These are phyloP conservation scores for Monochamus alternatus DNA, from an alignment of 2,888 invertebrate genomes.

Conservation along the genomic window DNA sequence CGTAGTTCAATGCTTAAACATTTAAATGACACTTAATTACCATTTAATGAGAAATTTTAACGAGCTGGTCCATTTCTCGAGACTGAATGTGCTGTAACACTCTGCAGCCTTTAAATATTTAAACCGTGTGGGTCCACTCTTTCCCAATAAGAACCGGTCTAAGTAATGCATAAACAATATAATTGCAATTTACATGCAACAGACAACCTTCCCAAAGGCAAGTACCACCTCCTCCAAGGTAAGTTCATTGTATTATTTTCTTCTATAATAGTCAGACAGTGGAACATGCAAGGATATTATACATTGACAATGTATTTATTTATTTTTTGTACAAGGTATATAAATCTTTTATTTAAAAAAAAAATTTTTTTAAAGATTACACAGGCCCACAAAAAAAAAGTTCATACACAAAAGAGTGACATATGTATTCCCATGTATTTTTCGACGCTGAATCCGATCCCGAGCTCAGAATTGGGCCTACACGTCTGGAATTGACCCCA, in stretches of 20 bases:
- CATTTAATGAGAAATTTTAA: too few species aligned
- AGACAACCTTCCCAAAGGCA: constrained; percentile 54
- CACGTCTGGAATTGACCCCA: too few species aligned
- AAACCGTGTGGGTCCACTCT: constrained; percentile 2
- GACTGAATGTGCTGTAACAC: neutral
- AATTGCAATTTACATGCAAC: constrained; percentile 39
- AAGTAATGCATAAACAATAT: constrained; percentile 24
- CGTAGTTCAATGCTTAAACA: too few species aligned
- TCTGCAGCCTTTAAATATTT: constrained; percentile 7
- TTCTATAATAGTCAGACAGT: constrained; percentile 1
- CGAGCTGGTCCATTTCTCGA: neutral
- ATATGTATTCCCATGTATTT: too few species aligned
- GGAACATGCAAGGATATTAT: neutral
- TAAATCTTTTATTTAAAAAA: too few species aligned
- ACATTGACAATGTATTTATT: neutral
- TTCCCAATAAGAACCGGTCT: neutral
- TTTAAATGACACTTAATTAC: too few species aligned
- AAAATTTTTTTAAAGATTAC: too few species aligned
- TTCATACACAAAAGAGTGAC: too few species aligned
- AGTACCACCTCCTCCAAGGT: constrained; percentile 56
- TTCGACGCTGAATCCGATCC: too few species aligned
- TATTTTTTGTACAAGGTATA: too few species aligned
- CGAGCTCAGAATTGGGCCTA: too few species aligned
- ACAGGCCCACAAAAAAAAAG: too few species aligned
- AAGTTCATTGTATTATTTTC: constrained; percentile 31